Conservation (phyloP, 1,140 invertebrate genomes). For the Battus philenor region DNA sequence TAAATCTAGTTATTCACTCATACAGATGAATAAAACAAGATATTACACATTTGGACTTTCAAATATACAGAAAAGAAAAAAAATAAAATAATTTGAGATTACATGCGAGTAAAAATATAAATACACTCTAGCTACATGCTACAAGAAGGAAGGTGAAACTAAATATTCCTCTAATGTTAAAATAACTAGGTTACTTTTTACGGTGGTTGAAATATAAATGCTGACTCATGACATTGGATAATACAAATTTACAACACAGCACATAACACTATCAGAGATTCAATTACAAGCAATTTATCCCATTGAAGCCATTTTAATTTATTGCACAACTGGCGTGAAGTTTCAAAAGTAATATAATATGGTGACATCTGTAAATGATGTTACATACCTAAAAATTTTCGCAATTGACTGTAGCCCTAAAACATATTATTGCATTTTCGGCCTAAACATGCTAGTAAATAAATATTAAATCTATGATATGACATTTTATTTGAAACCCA, state of each 20-base stretch:
- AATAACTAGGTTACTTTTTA: constrained; percentile 29
- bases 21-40: constrained; percentile 22
- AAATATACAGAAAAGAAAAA: constrained; percentile 27
- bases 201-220: constrained; percentile 41
- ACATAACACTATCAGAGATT: constrained; percentile 41
- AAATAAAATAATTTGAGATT: constrained; percentile 57
- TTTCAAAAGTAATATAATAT: constrained; percentile 8
- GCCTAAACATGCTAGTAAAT: no score
- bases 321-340: constrained; percentile 2
- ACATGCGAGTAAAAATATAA: constrained; percentile 47
- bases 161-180: constrained; percentile 24
- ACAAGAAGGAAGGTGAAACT: constrained; percentile 15
- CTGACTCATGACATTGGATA: constrained; percentile 20
- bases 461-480: no score
- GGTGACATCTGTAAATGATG: not conserved
- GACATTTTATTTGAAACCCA: no score
- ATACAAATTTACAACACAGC: constrained; percentile 23
- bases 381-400: not conserved
- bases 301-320: constrained; percentile 23
- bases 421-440: constrained; percentile 4
- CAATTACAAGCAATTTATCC: constrained; percentile 37
- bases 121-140: constrained; percentile 14
- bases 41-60: constrained; percentile 13
- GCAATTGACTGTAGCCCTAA: not conserved
- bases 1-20: constrained; percentile 23